A percentile compares a stretch with the other conserved stretches of the same genome.
Conservation (phyloP, 2,797 vertebrate species). For the Leptodactylus fallax region DNA sequence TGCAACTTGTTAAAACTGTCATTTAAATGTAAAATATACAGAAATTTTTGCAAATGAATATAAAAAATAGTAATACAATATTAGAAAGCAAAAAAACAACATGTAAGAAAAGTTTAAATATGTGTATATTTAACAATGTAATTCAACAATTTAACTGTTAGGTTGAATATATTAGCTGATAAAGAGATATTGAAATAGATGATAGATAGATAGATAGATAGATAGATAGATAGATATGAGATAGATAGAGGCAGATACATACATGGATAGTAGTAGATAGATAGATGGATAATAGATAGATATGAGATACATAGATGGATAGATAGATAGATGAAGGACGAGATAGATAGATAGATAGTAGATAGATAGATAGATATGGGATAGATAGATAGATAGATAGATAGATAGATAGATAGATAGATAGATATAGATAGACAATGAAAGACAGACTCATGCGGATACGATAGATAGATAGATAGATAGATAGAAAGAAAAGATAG, state of each 20-base stretch:
- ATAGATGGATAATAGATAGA: too few species aligned
- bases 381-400: background rate
- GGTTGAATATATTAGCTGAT: too few species aligned
- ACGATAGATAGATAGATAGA: background rate
- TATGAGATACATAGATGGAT: background rate
- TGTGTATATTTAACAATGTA: too few species aligned
- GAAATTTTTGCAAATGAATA: too few species aligned
- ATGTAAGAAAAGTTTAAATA: too few species aligned
- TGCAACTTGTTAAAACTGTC: background rate
- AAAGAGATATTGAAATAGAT: too few species aligned
- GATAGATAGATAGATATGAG: background rate
- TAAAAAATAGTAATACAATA: too few species aligned
- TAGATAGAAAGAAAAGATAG: background rate
- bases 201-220: background rate
- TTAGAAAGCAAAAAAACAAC: too few species aligned
- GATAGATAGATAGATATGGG: background rate
- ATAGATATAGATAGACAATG: background rate
- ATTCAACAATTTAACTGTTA: too few species aligned
- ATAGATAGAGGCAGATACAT: background rate
- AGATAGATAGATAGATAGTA: background rate
- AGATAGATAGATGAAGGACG: conserved; percentile 1
- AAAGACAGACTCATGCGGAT: too few species aligned
- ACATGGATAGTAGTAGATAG: background rate
- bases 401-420: conserved; percentile 1
- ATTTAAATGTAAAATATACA: too few species aligned